Percentiles rank a stretch among this genome's conserved stretches.
These are phyloP conservation scores for Amazona guildingii DNA, from an alignment of 2,113 vertebrate species.

Conservation along the genomic window DNA sequence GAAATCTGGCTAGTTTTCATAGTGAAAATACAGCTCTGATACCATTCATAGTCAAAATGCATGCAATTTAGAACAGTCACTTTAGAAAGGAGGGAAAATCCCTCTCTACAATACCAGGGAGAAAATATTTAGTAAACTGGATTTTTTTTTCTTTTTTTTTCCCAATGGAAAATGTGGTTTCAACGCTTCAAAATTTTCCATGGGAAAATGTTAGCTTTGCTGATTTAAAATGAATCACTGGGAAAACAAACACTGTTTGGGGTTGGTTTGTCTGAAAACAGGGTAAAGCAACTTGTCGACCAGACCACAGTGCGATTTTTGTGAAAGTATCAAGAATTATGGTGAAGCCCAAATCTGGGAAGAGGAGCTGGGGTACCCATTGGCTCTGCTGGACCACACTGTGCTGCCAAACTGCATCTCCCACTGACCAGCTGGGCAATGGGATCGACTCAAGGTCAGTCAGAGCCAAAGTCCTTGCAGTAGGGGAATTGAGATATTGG, in stretches of 20 bases:
- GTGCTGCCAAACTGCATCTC: background rate
- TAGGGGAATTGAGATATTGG: background rate
- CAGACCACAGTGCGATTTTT: background rate
- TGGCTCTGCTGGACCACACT: background rate
- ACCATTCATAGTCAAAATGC: background rate
- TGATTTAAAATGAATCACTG: background rate
- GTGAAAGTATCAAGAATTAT: background rate
- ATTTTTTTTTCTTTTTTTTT: background rate
- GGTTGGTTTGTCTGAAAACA: background rate
- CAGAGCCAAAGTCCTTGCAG: fast-evolving
- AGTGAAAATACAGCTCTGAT: background rate
- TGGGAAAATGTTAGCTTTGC: background rate
- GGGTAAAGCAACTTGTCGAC: background rate
- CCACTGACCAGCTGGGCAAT: background rate
- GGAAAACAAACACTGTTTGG: background rate
- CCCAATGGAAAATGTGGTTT: constrained; percentile 24
- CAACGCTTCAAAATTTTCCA: background rate
- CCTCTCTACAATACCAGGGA: background rate
- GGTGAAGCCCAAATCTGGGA: background rate
- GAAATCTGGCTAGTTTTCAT: background rate
- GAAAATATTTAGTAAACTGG: background rate
- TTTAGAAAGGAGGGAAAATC: background rate
- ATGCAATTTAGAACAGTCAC: background rate
- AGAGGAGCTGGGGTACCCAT: background rate
- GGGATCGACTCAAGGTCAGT: background rate